These are phyloP conservation scores for Nasonovia ribisnigri DNA, from an alignment of 2,888 invertebrate genomes.

Conservation along the genomic window DNA sequence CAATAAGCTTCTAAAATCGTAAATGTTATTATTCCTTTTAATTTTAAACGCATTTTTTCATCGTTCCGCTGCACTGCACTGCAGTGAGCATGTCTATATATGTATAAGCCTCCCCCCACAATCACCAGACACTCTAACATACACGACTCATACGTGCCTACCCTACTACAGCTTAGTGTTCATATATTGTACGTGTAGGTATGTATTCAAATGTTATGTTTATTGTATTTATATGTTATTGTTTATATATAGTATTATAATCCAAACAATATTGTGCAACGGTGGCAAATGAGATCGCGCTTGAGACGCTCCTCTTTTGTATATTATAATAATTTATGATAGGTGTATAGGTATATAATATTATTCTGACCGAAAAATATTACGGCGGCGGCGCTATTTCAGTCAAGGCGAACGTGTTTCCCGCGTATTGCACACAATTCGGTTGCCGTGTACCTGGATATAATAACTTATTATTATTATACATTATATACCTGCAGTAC, in stretches of 20 bases:
- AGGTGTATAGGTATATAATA: not conserved
- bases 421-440: not conserved
- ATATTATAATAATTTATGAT: not conserved
- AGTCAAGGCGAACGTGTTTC: conserved; percentile 53
- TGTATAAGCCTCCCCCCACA: not conserved
- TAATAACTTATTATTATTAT: not conserved
- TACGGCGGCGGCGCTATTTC: not conserved
- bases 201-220: not conserved
- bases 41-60: not conserved
- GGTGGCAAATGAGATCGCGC: conserved; percentile 29
- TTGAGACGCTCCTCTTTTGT: conserved; percentile 17
- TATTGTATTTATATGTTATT: not conserved
- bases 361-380: conserved; percentile 20
- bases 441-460: not conserved
- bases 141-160: not conserved
- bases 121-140: not conserved
- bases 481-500: not conserved
- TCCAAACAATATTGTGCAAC: conserved; percentile 14
- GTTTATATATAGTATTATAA: not conserved
- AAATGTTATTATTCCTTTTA: not conserved
- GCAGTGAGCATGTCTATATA: not conserved
- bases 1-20: not conserved
- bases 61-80: not conserved
- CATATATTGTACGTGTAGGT: not conserved
- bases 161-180: not conserved